Evolutionary conservation across 2,797 vertebrate species (phyloP).

Genomic region (Gobio occitaniae): DNA sequence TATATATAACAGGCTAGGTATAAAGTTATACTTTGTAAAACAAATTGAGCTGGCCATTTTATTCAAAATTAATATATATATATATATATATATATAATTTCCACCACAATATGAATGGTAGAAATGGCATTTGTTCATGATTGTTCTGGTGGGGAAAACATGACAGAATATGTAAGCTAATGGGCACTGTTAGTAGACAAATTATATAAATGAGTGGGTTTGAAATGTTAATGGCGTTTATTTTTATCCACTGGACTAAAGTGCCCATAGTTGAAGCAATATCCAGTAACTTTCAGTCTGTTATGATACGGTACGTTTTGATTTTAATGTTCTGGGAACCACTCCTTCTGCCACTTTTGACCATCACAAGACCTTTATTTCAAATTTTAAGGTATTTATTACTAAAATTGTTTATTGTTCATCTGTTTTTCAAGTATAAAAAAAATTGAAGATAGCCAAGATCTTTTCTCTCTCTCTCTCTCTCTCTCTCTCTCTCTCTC

Average conservation of each 20-base stretch:
- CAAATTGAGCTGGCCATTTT: not conserved
- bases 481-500: not conserved
- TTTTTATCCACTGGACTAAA: not conserved
- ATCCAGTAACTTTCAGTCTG: not conserved
- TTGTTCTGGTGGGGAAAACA: not conserved
- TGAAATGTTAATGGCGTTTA: not conserved
- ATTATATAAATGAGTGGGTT: not conserved
- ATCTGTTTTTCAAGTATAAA: constrained; percentile 5
- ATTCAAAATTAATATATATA: no score
- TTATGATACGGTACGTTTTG: not conserved
- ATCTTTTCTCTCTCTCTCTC: not conserved
- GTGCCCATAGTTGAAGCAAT: not conserved
- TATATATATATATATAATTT: not conserved
- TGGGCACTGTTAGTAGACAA: not conserved
- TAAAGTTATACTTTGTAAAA: not conserved
- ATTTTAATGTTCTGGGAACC: not conserved
- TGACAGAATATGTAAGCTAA: not conserved
- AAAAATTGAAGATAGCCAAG: not conserved
- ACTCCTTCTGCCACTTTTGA: not conserved
- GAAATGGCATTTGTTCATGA: not conserved
- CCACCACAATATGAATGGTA: not conserved
- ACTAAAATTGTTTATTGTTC: not conserved
- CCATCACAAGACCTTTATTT: not conserved
- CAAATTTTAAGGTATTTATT: not conserved
- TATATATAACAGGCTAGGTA: not conserved